phyloP scores from a whole-genome alignment of 2,888 invertebrate genomes.

The Rotaria macrura region DNA sequence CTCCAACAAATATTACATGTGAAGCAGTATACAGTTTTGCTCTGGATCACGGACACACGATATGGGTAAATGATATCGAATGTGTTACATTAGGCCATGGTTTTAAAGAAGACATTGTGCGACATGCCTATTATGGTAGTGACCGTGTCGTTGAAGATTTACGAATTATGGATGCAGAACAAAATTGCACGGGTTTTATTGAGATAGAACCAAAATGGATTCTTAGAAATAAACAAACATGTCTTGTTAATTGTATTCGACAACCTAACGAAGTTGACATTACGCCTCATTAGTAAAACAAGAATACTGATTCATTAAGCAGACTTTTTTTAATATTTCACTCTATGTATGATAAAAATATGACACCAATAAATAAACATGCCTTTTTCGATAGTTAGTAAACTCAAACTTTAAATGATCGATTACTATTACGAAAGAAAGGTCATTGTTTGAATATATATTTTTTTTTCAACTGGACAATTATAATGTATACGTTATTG shows the following conservation, averaged over 20 bases:
- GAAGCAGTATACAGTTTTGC: constrained; percentile 25
- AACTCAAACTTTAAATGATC: no score
- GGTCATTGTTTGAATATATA: no score
- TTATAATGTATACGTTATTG: no score
- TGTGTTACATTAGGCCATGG: constrained; percentile 30
- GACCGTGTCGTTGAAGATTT: constrained; percentile 25
- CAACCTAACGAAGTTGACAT: neutral
- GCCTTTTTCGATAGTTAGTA: no score
- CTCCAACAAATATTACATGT: neutral
- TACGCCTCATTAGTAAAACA: no score
- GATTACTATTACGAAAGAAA: no score
- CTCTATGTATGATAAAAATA: no score
- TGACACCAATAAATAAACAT: no score
- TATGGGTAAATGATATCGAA: constrained; percentile 19
- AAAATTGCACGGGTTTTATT: constrained; percentile 6
- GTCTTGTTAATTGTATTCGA: neutral
- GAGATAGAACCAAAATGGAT: neutral
- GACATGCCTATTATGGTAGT: constrained; percentile 24
- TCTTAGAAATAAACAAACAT: neutral
- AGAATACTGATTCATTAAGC: no score
- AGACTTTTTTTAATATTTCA: no score
- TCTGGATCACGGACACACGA: constrained; percentile 22
- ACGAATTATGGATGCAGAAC: neutral
- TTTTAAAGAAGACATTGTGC: constrained; percentile 17
- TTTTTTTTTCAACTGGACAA: no score